phyloP scores from a whole-genome alignment of 2,888 invertebrate genomes.

The Epirrita christyi region DNA sequence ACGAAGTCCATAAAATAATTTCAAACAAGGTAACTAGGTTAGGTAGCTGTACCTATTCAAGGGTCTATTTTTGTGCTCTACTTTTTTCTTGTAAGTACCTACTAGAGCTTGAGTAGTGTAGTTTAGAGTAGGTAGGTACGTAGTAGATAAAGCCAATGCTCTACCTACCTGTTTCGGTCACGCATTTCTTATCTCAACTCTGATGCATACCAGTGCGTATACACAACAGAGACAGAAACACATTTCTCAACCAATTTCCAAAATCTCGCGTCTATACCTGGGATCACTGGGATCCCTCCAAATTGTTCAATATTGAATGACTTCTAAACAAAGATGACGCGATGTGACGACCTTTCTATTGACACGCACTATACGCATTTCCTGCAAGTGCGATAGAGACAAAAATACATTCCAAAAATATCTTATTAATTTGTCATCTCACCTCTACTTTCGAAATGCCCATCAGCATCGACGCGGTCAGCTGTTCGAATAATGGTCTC shows the following conservation, averaged over 20 bases:
- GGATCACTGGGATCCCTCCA: conserved; percentile 48
- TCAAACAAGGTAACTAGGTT: too few species aligned
- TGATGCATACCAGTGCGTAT: conserved; percentile 39
- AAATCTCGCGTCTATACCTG: conserved; percentile 55
- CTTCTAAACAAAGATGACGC: conserved; percentile 80
- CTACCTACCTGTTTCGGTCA: conserved; percentile 51
- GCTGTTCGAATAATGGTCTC: conserved; percentile 87
- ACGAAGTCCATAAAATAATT: too few species aligned
- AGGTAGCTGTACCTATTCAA: too few species aligned
- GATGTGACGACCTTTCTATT: conserved; percentile 63
- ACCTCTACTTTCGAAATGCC: conserved; percentile 86
- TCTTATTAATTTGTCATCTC: conserved; percentile 66
- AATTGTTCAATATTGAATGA: conserved; percentile 62
- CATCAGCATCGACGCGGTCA: conserved; percentile 87
- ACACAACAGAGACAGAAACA: conserved; percentile 67
- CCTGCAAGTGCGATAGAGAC: conserved; percentile 68
- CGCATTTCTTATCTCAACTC: conserved; percentile 47
- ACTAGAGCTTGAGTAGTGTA: too few species aligned
- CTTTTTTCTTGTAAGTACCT: too few species aligned
- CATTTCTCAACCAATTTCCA: conserved; percentile 74
- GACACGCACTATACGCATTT: conserved; percentile 47
- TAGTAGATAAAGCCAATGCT: conserved; percentile 6
- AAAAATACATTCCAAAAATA: conserved; percentile 72
- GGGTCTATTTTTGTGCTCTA: too few species aligned
- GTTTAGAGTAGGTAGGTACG: background rate